phyloP scores from a whole-genome alignment of 2,113 vertebrate genomes.

The Ardeotis arabs region DNA sequence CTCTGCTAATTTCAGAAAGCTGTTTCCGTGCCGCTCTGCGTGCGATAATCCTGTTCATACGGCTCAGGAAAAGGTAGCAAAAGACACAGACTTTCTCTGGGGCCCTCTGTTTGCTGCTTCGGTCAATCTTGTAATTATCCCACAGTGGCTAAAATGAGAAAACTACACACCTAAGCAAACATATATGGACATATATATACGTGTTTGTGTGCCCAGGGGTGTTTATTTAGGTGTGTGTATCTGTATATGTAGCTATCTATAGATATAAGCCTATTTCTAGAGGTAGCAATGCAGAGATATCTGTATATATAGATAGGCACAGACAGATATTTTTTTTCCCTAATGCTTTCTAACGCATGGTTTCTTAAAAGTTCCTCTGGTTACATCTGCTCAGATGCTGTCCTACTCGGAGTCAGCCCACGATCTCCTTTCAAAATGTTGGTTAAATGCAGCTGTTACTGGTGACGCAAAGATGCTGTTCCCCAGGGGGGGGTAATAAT shows the following conservation, averaged over 20 bases:
- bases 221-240: not conserved
- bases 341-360: not conserved
- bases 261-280: not conserved
- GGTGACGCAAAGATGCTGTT: conserved; percentile 45
- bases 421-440: not conserved
- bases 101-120: not conserved
- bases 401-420: not conserved
- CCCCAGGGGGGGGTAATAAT: conserved; percentile 19
- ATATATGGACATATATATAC: not conserved
- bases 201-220: not conserved
- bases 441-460: conserved; percentile 26
- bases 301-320: not conserved
- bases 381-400: not conserved
- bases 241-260: not conserved
- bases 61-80: not conserved
- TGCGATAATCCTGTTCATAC: not conserved
- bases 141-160: not conserved
- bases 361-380: not conserved
- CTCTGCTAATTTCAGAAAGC: not conserved
- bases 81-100: not conserved
- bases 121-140: not conserved
- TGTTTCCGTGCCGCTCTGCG: not conserved
- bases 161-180: not conserved
- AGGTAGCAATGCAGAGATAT: not conserved
- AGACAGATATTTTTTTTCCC: not conserved